phyloP scores from a whole-genome alignment of 2,888 invertebrate species.

The Lasioglossum calceatum region DNA sequence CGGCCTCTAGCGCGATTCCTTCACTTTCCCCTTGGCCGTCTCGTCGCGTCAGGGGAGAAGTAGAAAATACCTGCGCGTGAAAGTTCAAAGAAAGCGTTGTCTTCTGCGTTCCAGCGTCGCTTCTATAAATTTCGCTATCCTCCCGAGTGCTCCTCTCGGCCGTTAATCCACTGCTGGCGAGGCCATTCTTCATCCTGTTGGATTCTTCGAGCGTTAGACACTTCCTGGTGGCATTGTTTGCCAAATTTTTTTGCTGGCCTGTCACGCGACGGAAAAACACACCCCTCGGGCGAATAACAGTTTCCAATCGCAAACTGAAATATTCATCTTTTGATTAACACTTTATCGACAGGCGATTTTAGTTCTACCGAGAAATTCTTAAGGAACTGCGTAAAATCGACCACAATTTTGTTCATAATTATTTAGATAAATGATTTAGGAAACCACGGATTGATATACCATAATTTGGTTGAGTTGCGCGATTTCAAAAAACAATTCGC shows the following conservation, averaged over 20 bases:
- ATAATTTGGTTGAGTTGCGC: not conserved
- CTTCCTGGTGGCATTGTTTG: not conserved
- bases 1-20: conserved; percentile 49
- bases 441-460: no score
- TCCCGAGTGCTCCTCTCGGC: conserved; percentile 19
- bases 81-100: conserved; percentile 45
- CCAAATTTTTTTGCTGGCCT: not conserved
- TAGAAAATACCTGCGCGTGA: conserved; percentile 52
- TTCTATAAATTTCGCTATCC: conserved; percentile 50
- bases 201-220: conserved; percentile 11
- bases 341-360: not conserved
- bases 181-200: conserved; percentile 29
- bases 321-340: not conserved
- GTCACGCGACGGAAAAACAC: no score
- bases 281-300: not conserved
- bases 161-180: conserved; percentile 30
- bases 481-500: not conserved
- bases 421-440: no score
- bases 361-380: not conserved
- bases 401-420: not conserved
- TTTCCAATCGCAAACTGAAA: not conserved
- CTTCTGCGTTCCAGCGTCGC: conserved; percentile 17
- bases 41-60: conserved; percentile 29
- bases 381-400: not conserved
- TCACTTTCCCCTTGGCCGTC: conserved; percentile 11